Evolutionary conservation across 2,888 invertebrate species (phyloP), one percentile per base, ranked within the genome.

Genomic region (Fragum sueziense): DNA sequence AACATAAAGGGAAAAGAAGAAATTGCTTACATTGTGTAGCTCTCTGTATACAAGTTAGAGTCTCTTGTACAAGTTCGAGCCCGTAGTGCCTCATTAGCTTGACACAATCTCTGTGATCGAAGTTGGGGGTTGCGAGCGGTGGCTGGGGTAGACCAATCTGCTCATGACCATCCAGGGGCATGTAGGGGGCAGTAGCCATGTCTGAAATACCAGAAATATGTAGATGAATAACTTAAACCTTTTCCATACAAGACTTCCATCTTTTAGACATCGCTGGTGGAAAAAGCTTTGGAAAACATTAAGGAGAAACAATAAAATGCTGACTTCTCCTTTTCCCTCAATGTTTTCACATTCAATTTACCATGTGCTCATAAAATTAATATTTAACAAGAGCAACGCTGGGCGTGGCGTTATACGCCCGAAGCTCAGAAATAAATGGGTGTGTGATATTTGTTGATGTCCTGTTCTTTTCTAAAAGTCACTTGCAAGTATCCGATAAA

Each of bases 291-390:
- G n/a, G n/a, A n/a, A n/a, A n/a, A n/a, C n/a, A n/a, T n/a, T n/a
- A n/a, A n/a, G n/a, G n/a, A n/a, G n/a, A n/a, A n/a, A n/a, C n/a
- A n/a, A n/a, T n/a, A n/a, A 52, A 52, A 6, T 17, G n/a, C 6
- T 20, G 20, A 52, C 11, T 54, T 54, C 54, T 54, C 2, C 54
- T 54, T 54, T 54, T 54, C 54, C 54, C 54, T n/a, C 54, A 54
- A 22, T 54, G 54, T 54, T 54, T 54, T 54, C 54, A 17, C 20
- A 47, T 20, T 17, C 20, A 17, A 20, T 47, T 47, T 3, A 20
- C 6, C 6, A 3, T n/a, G n/a, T 17, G 47, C 20, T 6, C 47
- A 47, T 47, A 20, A 47, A 6, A 47, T 1, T 47, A n/a, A n/a
- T n/a, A n/a, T n/a, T n/a, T n/a, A n/a, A n/a, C n/a, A n/a, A n/a